Evolutionary conservation across 64 coral and sea anemone species (phyloP), one percentile per base, ranked within the genome.

Genomic region (Montipora efflorescens): DNA sequence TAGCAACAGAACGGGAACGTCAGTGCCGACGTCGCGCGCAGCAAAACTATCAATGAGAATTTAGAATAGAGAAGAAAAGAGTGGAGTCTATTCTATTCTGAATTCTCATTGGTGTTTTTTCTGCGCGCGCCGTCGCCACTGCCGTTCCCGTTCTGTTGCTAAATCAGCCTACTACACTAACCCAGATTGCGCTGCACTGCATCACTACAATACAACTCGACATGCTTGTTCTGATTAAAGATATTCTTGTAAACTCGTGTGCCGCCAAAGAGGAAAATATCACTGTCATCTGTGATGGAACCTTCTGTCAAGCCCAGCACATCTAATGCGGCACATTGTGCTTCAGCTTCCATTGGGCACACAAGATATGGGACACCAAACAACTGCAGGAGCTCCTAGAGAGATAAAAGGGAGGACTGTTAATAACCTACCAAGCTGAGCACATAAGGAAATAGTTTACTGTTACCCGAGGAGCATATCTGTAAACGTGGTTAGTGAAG

Each of bases 321-420:
- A 80, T 99, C 92, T 8, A 99, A 71, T 2, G 77, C 47, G 0
- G 97, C 97, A 48, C 97, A 99, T 50, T 99, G 97, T 1, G 97
- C 97, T 79, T 99, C 97, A 1, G 97, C 97, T 45, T 99, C 97
- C 97, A 99, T 99, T 2, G 97, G 97, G 75, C 97, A 96, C 6
- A 96, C 92, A 43, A 99, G 67, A 89, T 90, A 99, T 23, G 97
- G 97, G 55, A 99, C 92, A 74, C 97, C 97, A 80, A 99, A 99
- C 79, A 99, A 87, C 20, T 72, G 92, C 8, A 99, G 75, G 15
- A 99, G 89, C 69, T 99, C 97, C 97, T 99, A 45, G 59, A 5
- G 77, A 80, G 59, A 12, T n/a, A 46, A 80, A 45, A 21, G 77
- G 47, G 13, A 4, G 45, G 44, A 8, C 9, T 21, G 6, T 49